Percentiles rank a stretch among this genome's conserved stretches.
These are phyloP conservation scores for Melanophora roralis DNA, from an alignment of 2,888 invertebrate species.

Conservation along the genomic window DNA sequence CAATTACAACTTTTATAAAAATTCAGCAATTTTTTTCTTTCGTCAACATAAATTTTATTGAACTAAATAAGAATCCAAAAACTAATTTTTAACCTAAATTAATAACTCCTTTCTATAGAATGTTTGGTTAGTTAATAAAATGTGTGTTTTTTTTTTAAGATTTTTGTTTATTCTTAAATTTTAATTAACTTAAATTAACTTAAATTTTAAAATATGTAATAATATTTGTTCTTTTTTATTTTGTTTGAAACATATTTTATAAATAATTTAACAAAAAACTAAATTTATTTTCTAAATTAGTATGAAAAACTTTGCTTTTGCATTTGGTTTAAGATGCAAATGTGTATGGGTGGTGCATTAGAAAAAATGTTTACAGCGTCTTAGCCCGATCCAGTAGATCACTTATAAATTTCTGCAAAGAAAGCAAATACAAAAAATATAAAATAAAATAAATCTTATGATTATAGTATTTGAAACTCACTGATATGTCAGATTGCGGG, in stretches of 20 bases:
- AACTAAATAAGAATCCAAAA: conserved; percentile 34
- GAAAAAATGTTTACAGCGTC: conserved; percentile 80
- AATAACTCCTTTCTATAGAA: background rate
- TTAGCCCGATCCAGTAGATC: conserved; percentile 93
- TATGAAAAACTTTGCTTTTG: conserved; percentile 19
- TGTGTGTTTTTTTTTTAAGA: background rate
- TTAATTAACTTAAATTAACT: conserved; percentile 62
- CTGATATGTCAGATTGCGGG: conserved; percentile 91
- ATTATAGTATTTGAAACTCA: conserved; percentile 77
- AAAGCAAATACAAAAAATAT: conserved; percentile 66
- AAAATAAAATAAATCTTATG: background rate
- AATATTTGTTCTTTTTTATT: conserved; percentile 1
- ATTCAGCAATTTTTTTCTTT: conserved; percentile 22
- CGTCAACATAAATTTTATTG: conserved; percentile 9
- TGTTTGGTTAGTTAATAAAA: background rate
- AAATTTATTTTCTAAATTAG: conserved; percentile 56
- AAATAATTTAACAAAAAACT: conserved; percentile 70
- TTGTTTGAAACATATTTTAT: conserved; percentile 19
- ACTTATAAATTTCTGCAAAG: conserved; percentile 91
- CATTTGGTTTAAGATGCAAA: conserved; percentile 53
- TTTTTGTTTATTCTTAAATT: conserved; percentile 43
- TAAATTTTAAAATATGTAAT: conserved; percentile 56
- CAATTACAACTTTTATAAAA: conserved; percentile 18
- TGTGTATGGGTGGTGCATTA: conserved; percentile 1
- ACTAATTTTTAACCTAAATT: conserved; percentile 19